These are phyloP conservation scores for Stomatorhinus ivindoensis DNA, from an alignment of 2,113 vertebrate species.

Conservation along the genomic window DNA sequence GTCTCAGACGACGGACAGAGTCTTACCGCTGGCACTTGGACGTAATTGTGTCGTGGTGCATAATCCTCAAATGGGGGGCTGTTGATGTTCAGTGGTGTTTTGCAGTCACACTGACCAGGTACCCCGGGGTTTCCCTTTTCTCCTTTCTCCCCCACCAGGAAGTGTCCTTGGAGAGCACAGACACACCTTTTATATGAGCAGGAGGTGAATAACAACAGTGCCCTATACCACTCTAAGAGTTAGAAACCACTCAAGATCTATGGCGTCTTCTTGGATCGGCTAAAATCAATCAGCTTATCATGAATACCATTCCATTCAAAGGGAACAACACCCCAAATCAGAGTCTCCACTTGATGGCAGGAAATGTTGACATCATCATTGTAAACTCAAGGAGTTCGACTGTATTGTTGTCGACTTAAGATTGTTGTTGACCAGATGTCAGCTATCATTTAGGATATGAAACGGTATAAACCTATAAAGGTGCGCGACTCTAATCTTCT, in stretches of 20 bases:
- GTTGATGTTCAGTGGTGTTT: conserved; percentile 52
- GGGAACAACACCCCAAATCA: not conserved
- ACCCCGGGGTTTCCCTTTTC: conserved; percentile 78
- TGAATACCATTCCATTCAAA: not conserved
- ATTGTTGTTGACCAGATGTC: not conserved
- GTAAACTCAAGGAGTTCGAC: not conserved
- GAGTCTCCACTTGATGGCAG: not conserved
- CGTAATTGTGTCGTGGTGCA: conserved; percentile 52
- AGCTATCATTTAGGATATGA: not conserved
- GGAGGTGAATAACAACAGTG: not conserved
- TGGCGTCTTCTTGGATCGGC: not conserved
- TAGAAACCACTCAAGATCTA: not conserved
- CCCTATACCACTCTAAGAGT: not conserved
- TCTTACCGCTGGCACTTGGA: conserved; percentile 77
- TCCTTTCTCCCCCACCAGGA: conserved; percentile 81
- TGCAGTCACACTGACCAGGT: conserved; percentile 79
- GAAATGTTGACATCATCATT: not conserved
- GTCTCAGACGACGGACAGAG: not conserved
- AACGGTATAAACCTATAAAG: not conserved
- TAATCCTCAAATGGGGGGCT: conserved; percentile 66
- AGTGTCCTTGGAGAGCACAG: conserved; percentile 59
- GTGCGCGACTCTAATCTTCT: not conserved
- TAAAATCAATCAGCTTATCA: not conserved
- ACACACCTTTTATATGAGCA: not conserved
- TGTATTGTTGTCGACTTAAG: not conserved